Evolutionary conservation across 30 jellyfish, hydroid and myxozoan genomes (phyloP), one percentile per base, ranked within the genome.

Genomic region (Aurelia sp.): DNA sequence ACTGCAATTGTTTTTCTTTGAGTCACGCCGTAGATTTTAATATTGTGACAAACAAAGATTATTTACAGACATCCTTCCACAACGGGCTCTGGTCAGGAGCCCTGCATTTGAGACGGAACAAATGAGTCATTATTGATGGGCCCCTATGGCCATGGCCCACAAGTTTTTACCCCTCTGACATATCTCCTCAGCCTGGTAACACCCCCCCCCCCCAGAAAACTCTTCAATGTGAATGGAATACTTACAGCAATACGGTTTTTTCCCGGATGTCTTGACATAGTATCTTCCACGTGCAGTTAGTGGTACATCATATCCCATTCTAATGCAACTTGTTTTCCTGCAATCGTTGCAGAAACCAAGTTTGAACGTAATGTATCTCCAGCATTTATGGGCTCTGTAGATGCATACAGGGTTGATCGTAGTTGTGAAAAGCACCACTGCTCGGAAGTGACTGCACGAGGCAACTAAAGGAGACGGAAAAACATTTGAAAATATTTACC

Each of bases 161-260:
- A 27, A 27, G 33, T 27, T 27, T 27, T 27, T 27, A 27, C 33
- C 33, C 33, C 33, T 27, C 33, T 27, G 33, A 27, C 33, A 27
- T 2, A 2, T 27, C 33, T 27, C 33, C 33, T 27, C 33, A 27
- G 33, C 33, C 33, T 27, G 33, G 33, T 27, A 1, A 27, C 2
- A 4, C 51, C 51, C 51, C 51, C 51, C 51, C 0, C 51, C 51
- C 51, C 51, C 51, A 3, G 55, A 44, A 44, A 44, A 44, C 13
- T 0, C 55, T 44, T 40, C 51, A 10, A 44, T 44, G 0, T 44
- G 55, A 44, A 44, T 3, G 55, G 69, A 8, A n/a, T 59, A 59
- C 69, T 76, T 58, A 76, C 88, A 19, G 60, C 88, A 24, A 44
- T 44, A 76, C 11, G 88, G 88, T 18, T 19, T 20, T 33, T 52